Base-by-base conservation (phyloP, 1,140 invertebrate genomes). In the Plutomurus gul region DNA sequence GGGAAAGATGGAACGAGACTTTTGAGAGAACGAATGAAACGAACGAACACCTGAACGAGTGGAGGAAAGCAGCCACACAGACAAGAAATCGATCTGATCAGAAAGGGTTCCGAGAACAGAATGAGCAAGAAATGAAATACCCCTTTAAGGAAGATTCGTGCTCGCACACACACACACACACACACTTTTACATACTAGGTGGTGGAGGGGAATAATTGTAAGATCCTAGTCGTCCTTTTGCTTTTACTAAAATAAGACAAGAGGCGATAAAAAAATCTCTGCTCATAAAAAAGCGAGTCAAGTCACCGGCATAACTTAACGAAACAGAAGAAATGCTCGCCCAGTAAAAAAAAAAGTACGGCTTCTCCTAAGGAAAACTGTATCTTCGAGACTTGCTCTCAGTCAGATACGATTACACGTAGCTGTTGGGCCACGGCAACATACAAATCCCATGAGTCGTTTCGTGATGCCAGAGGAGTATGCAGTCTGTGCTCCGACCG, bases 161-260 rank as follows among this genome's bases (percentile, higher is more conserved):
- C n/a, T 47, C 43, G 8, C n/a, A 47, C 43, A 47, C 4, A 51
- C 10, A 56, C 51, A 25, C 30, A 25, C 25, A 25, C 25, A 27
- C 25, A 56, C 56, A 65, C 18, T n/a, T 16, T 1, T 16, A 33
- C 16, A n/a, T 65, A 33, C 51, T 71, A 25, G 30, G 65, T 13
- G 25, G 56, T 22, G 27, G 30, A 65, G 22, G 13, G 56, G 27
- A 65, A 33, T 65, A 25, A 39, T n/a, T 76, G 13, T 77, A 77
- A 77, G 75, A 56, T 25, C 75, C 75, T 51, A 65, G 51, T 18
- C 51, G 74, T 76, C 74, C 75, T 70, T 77, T 77, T 65, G 46
- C 51, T 77, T 76, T 70, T 77, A 77, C 75, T 27, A 77, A 77
- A 77, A 77, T 77, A 70, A 77, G 75, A 70, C 75, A 77, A 77